A percentile compares a stretch with the other conserved stretches of the same genome.
Conservation (phyloP, 1,140 invertebrate genomes). For the Drosophila yakuba region DNA sequence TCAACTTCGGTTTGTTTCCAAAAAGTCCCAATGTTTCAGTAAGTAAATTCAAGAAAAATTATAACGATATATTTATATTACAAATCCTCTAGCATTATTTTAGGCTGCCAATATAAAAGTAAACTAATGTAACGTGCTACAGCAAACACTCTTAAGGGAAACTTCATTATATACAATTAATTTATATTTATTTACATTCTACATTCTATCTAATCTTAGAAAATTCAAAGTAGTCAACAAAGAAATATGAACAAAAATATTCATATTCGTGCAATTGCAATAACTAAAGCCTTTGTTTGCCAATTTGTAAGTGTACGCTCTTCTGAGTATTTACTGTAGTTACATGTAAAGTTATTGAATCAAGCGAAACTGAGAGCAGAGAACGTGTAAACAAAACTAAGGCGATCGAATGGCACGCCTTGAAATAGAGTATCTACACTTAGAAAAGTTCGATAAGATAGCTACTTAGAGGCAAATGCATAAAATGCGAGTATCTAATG, state of each 20-base stretch:
- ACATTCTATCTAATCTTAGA: no score
- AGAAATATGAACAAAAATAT: no score
- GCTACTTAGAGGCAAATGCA: background rate
- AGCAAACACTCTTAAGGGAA: background rate
- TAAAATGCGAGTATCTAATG: no score
- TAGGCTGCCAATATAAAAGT: background rate
- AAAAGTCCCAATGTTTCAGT: background rate
- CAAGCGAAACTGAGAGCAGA: conserved; percentile 12
- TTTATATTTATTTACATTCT: background rate
- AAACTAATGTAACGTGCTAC: background rate
- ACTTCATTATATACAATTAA: background rate
- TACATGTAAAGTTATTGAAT: background rate
- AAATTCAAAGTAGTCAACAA: no score
- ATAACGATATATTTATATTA: background rate
- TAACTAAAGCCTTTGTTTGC: no score
- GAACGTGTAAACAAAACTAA: background rate
- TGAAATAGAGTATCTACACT: conserved; percentile 19
- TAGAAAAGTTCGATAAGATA: background rate
- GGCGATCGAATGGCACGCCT: conserved; percentile 14
- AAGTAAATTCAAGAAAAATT: no score
- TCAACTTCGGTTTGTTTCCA: background rate
- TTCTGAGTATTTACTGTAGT: background rate
- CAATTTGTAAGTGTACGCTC: background rate
- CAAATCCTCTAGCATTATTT: conserved; percentile 1
- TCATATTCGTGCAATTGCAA: no score